Conservation (phyloP, 2,113 vertebrate genomes). For the Chaetops frenatus region DNA sequence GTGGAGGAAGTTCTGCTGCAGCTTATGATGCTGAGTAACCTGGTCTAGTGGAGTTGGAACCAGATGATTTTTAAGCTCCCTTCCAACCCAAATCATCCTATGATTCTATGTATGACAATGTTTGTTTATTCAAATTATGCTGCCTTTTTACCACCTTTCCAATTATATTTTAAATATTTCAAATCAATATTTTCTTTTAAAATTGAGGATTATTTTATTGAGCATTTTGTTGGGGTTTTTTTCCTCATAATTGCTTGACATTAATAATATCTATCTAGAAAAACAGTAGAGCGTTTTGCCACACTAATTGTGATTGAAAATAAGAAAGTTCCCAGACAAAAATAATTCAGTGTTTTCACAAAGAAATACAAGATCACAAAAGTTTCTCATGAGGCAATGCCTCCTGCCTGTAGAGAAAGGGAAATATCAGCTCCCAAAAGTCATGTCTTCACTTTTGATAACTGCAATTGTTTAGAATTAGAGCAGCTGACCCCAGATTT, state of each 20-base stretch:
- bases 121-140: not conserved
- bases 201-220: not conserved
- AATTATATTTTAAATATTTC: not conserved
- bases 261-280: not conserved
- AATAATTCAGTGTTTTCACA: not conserved
- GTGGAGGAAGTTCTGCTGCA: not conserved
- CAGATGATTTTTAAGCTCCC: not conserved
- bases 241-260: not conserved
- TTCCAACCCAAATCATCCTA: not conserved
- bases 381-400: not conserved
- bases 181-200: not conserved
- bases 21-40: not conserved
- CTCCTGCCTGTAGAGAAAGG: not conserved
- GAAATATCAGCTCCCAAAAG: constrained; percentile 44
- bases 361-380: not conserved
- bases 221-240: rapidly evolving
- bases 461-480: not conserved
- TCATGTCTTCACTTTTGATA: not conserved
- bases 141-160: not conserved
- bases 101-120: not conserved
- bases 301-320: not conserved
- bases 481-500: constrained; percentile 14
- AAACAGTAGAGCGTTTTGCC: not conserved
- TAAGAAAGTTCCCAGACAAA: not conserved
- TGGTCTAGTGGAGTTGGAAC: not conserved